These are phyloP conservation scores for Tetramorium parvispinum DNA, from an alignment of 1,140 invertebrate genomes.

Conservation along the genomic window DNA sequence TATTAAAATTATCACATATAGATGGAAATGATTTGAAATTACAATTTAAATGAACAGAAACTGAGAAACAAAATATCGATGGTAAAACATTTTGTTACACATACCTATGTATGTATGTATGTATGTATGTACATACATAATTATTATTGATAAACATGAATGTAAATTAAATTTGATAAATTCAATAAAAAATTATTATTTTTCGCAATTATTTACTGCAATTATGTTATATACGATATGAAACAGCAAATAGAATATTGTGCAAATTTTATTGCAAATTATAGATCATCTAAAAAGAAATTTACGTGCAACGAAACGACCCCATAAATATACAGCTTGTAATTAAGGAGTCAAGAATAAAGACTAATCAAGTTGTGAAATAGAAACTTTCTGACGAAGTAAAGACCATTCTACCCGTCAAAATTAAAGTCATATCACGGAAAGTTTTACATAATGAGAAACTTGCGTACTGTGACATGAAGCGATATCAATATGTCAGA, in stretches of 20 bases:
- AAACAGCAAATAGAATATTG: neutral
- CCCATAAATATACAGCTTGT: neutral
- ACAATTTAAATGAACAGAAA: neutral
- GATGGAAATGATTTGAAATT: neutral
- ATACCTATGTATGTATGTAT: too few relatives aligned
- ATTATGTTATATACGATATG: neutral
- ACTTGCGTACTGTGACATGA: conserved; percentile 21
- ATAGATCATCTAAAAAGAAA: neutral
- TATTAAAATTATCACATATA: neutral
- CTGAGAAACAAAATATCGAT: neutral
- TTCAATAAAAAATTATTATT: neutral
- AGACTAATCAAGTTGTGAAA: conserved; percentile 45
- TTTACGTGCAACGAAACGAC: conserved; percentile 17
- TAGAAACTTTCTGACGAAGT: conserved; percentile 29
- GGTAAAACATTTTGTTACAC: conserved; percentile 1
- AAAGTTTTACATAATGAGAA: conserved; percentile 51
- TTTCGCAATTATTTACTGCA: neutral
- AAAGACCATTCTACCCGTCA: conserved; percentile 25
- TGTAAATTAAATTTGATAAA: neutral
- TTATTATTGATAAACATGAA: neutral
- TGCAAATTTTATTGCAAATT: conserved; percentile 14
- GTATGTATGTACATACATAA: neutral
- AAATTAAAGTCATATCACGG: conserved; percentile 32
- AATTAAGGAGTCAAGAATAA: conserved; percentile 42
- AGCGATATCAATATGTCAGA: conserved; percentile 30